phyloP scores from a whole-genome alignment of 2,113 vertebrate species.

The Daboia siamensis region DNA sequence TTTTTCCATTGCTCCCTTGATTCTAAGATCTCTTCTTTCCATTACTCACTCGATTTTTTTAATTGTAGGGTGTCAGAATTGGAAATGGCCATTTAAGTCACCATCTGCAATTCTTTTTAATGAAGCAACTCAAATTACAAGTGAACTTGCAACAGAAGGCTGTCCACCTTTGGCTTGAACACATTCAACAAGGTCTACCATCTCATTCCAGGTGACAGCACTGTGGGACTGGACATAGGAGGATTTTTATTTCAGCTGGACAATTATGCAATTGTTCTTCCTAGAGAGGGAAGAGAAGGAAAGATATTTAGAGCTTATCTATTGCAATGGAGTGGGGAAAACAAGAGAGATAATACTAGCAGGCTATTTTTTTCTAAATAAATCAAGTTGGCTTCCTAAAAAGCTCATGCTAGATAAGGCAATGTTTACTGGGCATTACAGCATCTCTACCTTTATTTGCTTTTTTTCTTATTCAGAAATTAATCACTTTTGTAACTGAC shows the following conservation, averaged over 20 bases:
- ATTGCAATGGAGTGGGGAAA: background rate
- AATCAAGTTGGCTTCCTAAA: background rate
- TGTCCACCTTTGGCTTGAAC: background rate
- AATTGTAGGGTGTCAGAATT: background rate
- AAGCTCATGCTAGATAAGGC: slow-evolving; percentile 6
- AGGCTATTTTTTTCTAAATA: background rate
- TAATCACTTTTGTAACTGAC: slow-evolving; percentile 21
- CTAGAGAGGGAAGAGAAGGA: background rate
- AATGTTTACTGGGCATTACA: slow-evolving; percentile 1
- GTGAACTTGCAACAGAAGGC: background rate
- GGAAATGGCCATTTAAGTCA: background rate
- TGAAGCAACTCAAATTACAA: background rate
- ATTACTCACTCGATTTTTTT: background rate
- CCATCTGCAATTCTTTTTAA: background rate
- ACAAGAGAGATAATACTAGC: background rate
- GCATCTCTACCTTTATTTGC: accelerated
- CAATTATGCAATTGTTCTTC: background rate
- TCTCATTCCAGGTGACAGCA: background rate
- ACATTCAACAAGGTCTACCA: background rate
- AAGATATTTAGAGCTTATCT: background rate
- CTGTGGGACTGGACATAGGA: background rate
- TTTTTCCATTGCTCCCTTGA: background rate
- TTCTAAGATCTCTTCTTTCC: background rate
- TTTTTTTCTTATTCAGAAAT: slow-evolving; percentile 1
- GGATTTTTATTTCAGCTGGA: background rate